Evolutionary conservation across 1,140 invertebrate genomes (phyloP).

Genomic region (Cyclargus thomasi): DNA sequence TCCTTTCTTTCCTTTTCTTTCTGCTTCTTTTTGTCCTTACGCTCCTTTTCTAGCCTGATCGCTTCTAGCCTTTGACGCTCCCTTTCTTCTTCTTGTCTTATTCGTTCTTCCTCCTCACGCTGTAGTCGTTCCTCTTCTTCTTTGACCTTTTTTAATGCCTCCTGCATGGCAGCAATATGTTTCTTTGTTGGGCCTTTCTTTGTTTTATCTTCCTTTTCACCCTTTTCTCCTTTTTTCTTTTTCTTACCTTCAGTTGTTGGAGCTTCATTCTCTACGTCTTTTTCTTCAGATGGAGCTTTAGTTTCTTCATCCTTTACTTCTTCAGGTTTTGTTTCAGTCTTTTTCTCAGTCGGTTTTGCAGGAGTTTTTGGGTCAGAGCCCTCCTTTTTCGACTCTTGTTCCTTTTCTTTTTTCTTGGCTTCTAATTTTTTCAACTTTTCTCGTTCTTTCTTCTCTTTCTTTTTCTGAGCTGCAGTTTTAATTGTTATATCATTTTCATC

Average conservation of each 20-base stretch:
- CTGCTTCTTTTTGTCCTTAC: constrained; percentile 93
- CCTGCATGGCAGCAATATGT: constrained; percentile 91
- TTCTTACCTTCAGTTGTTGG: constrained; percentile 75
- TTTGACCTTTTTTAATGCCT: constrained; percentile 89
- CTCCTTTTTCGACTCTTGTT: constrained; percentile 58
- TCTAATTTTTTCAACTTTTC: constrained; percentile 85
- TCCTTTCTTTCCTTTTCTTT: constrained; percentile 97
- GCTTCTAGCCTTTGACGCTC: constrained; percentile 84
- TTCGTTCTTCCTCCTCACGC: constrained; percentile 88
- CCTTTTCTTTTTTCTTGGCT: constrained; percentile 77
- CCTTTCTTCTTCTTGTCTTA: constrained; percentile 83
- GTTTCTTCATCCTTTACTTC: constrained; percentile 48
- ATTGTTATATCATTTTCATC: constrained; percentile 79
- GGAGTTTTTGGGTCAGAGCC: constrained; percentile 42
- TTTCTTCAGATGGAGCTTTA: constrained; percentile 29
- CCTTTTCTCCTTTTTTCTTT: constrained; percentile 74
- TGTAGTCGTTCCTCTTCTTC: constrained; percentile 90
- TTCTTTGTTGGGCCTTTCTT: constrained; percentile 85
- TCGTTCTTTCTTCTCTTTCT: constrained; percentile 90
- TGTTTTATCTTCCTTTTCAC: constrained; percentile 72
- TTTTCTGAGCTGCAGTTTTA: constrained; percentile 89
- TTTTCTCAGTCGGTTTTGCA: constrained; percentile 43
- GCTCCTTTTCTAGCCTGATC: constrained; percentile 87
- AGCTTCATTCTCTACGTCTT: constrained; percentile 43
- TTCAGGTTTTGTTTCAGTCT: constrained; percentile 42